These are phyloP conservation scores for Rhyzopertha dominica DNA, from an alignment of 1,140 invertebrate genomes.

Conservation along the genomic window DNA sequence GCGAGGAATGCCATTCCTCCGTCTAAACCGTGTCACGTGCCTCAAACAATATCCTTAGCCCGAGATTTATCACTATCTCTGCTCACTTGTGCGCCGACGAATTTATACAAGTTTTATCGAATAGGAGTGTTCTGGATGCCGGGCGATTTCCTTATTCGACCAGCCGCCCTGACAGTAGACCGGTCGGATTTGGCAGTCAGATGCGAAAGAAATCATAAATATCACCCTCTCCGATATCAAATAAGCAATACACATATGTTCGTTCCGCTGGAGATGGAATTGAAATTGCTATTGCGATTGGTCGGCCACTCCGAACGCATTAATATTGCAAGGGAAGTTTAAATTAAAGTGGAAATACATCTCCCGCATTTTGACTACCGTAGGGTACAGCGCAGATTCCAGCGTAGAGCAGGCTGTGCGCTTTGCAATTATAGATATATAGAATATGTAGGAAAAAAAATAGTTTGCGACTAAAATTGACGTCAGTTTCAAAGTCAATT, in stretches of 20 bases:
- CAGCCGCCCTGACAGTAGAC: constrained; percentile 16
- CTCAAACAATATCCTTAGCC: constrained; percentile 36
- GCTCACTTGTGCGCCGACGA: constrained; percentile 27
- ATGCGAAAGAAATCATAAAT: constrained; percentile 30
- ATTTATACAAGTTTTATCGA: constrained; percentile 32
- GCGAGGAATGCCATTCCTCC: no score
- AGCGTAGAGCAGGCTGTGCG: no score
- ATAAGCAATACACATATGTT: constrained; percentile 25
- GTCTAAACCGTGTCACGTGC: constrained; percentile 37
- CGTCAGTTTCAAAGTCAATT: no score
- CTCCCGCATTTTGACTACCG: no score
- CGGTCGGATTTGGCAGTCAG: constrained; percentile 27
- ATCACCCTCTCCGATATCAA: constrained; percentile 30
- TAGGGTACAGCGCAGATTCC: no score
- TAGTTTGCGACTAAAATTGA: no score
- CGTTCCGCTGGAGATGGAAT: constrained; percentile 17
- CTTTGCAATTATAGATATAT: no score
- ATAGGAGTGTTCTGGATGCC: constrained; percentile 23
- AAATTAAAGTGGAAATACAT: no score
- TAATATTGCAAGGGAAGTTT: no score
- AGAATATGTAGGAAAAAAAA: no score
- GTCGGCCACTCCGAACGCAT: no score
- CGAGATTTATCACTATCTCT: constrained; percentile 30
- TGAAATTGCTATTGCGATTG: constrained; percentile 23
- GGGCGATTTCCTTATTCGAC: constrained; percentile 19